These are phyloP conservation scores for Metridium senile DNA, from an alignment of 92 coral and sea anemone genomes.

Conservation along the genomic window DNA sequence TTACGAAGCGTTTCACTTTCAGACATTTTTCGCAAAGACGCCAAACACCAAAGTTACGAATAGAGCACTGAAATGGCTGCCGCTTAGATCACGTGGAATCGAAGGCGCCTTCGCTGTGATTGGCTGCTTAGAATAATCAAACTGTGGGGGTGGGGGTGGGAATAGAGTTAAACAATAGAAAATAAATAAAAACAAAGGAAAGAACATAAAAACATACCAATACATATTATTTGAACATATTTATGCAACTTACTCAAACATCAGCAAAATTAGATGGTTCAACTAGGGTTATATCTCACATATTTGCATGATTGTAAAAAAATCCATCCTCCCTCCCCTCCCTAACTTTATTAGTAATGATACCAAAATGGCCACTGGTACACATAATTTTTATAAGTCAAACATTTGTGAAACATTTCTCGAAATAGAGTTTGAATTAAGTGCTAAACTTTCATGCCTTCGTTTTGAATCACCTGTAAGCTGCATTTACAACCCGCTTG, in stretches of 20 bases:
- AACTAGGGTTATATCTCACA: not conserved
- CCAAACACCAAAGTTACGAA: not conserved
- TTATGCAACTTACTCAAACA: no score
- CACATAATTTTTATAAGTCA: not conserved
- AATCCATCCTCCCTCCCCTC: not conserved
- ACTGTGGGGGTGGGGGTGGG: slow-evolving; percentile 6
- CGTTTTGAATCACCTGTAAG: slow-evolving; percentile 52
- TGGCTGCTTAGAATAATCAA: not conserved
- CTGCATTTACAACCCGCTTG: slow-evolving; percentile 73
- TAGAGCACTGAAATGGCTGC: slow-evolving; percentile 32
- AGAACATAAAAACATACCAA: not conserved
- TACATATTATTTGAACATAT: no score
- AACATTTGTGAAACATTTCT: slow-evolving; percentile 44
- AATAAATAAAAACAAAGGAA: no score
- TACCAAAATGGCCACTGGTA: slow-evolving; percentile 23
- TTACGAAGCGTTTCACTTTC: slow-evolving; percentile 91
- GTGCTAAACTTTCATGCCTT: slow-evolving; percentile 37
- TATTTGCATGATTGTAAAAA: not conserved
- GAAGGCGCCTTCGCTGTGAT: slow-evolving; percentile 24
- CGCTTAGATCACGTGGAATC: slow-evolving; percentile 13
- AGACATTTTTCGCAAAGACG: slow-evolving; percentile 32
- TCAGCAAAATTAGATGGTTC: no score
- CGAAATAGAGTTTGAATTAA: slow-evolving; percentile 47
- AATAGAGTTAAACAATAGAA: no score
- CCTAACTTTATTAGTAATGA: not conserved